These are phyloP conservation scores for Cryptoprocta ferox DNA, from an alignment of 2,797 vertebrate species.

Conservation along the genomic window DNA sequence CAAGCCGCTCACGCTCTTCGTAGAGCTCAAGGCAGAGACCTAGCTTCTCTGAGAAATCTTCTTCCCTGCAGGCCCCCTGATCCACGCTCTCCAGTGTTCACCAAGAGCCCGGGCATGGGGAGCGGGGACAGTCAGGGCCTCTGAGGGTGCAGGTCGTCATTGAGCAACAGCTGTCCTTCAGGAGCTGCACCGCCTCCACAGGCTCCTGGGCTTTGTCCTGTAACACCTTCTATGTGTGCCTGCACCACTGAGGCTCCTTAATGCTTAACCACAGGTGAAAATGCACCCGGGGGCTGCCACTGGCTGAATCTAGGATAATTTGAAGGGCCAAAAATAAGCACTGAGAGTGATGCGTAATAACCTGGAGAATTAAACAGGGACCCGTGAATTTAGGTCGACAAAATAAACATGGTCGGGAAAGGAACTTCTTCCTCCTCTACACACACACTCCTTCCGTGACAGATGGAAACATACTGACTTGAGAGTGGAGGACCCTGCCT, in stretches of 20 bases:
- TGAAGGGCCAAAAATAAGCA: background rate
- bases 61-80: background rate
- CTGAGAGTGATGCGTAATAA: accelerated
- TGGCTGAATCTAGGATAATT: accelerated
- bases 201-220: background rate
- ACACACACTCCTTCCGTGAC: background rate
- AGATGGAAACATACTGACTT: background rate
- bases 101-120: accelerated
- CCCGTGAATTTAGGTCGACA: background rate
- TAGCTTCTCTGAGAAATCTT: background rate
- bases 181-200: accelerated
- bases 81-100: background rate
- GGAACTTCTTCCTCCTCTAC: too few relatives aligned
- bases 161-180: background rate
- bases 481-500: background rate
- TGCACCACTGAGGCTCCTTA: accelerated
- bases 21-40: background rate
- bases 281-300: accelerated
- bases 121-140: accelerated
- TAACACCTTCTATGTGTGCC: accelerated
- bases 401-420: background rate
- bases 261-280: background rate
- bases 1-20: background rate
- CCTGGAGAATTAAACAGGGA: background rate
- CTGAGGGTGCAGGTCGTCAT: accelerated